phyloP scores from a whole-genome alignment of 2,797 vertebrate species.

The Knipowitschia caucasica region DNA sequence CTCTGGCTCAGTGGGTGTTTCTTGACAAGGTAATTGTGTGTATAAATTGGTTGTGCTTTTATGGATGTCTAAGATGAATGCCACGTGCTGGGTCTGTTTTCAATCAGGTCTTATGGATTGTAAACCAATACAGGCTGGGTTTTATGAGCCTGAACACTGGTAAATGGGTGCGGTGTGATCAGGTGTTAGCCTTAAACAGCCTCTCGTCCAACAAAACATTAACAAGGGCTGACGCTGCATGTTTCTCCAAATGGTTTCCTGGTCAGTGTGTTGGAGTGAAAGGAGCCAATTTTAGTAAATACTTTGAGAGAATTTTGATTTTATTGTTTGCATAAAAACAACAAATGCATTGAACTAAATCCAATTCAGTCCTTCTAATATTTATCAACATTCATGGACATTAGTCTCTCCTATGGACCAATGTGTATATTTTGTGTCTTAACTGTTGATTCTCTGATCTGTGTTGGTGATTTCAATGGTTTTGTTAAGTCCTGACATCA shows the following conservation, averaged over 20 bases:
- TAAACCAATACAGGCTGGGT: conserved; percentile 51
- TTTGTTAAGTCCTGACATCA: no score
- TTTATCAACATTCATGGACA: no score
- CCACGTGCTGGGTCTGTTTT: conserved; percentile 52
- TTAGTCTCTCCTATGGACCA: no score
- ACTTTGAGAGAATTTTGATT: background rate
- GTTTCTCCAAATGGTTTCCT: conserved; percentile 17
- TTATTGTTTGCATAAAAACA: no score
- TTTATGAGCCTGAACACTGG: conserved; percentile 51
- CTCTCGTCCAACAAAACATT: conserved; percentile 41
- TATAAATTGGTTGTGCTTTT: conserved; percentile 30
- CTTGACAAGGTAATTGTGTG: conserved; percentile 25
- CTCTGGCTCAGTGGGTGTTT: conserved; percentile 17
- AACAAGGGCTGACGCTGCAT: conserved; percentile 26
- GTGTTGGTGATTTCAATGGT: no score
- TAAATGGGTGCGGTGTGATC: conserved; percentile 47
- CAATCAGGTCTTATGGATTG: conserved; percentile 54
- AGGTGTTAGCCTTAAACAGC: conserved; percentile 63
- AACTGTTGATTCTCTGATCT: no score
- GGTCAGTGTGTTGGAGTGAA: background rate
- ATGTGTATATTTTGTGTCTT: no score
- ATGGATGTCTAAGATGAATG: conserved; percentile 42
- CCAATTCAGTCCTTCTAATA: no score
- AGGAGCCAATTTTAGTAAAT: background rate
- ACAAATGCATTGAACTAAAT: no score